phyloP scores from a whole-genome alignment of 2,113 vertebrate genomes.

The Chamaetylas fuelleborni region DNA sequence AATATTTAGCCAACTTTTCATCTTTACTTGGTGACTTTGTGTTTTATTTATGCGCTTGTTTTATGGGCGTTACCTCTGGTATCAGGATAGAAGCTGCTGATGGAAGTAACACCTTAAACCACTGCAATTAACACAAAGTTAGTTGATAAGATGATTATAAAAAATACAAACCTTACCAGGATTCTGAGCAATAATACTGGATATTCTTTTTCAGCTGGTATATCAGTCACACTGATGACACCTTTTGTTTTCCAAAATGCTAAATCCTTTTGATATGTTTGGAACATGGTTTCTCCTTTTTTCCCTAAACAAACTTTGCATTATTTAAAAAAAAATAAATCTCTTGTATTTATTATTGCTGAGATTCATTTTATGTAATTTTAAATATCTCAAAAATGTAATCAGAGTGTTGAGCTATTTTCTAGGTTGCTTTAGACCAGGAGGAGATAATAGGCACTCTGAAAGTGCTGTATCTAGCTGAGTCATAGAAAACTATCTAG shows the following conservation, averaged over 20 bases:
- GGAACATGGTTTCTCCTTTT: neutral
- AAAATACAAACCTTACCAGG: neutral
- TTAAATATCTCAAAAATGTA: neutral
- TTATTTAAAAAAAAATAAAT: rapidly evolving
- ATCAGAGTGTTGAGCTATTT: neutral
- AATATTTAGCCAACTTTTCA: neutral
- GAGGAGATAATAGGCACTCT: neutral
- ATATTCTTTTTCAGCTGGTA: neutral
- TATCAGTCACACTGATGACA: neutral
- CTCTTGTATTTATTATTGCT: neutral
- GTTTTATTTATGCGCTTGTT: neutral
- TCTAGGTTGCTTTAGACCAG: neutral
- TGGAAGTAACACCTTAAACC: neutral
- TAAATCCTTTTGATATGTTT: neutral
- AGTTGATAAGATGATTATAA: neutral
- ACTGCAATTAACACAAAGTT: neutral
- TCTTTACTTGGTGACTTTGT: neutral
- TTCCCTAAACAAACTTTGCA: rapidly evolving
- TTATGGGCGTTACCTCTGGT: neutral
- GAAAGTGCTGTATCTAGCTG: neutral
- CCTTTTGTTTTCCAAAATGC: neutral
- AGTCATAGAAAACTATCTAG: neutral
- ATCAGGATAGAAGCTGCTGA: neutral
- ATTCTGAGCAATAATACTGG: neutral
- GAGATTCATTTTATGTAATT: neutral